Evolutionary conservation across 2,797 vertebrate species (phyloP).

Genomic region (Clarias fuscus): DNA sequence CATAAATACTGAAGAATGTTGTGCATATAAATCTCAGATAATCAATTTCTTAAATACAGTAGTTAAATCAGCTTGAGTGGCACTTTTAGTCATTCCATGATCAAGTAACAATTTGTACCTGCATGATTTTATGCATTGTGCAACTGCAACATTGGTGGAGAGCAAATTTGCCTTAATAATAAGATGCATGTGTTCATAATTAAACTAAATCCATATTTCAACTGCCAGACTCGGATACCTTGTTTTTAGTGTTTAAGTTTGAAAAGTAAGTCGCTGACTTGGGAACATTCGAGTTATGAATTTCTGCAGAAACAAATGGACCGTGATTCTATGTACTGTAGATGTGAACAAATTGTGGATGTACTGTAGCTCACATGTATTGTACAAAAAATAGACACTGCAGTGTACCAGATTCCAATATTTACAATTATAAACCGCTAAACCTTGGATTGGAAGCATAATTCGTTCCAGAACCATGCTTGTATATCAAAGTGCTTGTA

Average conservation of each 20-base stretch:
- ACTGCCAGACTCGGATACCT: neutral
- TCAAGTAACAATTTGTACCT: neutral
- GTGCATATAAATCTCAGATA: neutral
- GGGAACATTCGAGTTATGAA: too few species aligned
- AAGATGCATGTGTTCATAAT: neutral
- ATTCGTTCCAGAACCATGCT: too few species aligned
- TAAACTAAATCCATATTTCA: neutral
- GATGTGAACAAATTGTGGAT: too few species aligned
- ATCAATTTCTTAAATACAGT: neutral
- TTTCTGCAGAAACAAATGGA: too few species aligned
- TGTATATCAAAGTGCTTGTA: too few species aligned
- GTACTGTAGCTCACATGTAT: too few species aligned
- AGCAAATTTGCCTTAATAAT: neutral
- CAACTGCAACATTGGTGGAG: neutral
- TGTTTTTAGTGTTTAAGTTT: neutral
- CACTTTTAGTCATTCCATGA: neutral
- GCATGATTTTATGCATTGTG: neutral
- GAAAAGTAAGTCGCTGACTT: too few species aligned
- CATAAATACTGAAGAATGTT: neutral
- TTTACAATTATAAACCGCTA: too few species aligned
- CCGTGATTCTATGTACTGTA: too few species aligned
- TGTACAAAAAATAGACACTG: too few species aligned
- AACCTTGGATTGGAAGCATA: too few species aligned
- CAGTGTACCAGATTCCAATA: too few species aligned
- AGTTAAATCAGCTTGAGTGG: neutral